These are phyloP conservation scores for Leptopterna dolabrata DNA, from an alignment of 2,888 invertebrate genomes.

Conservation along the genomic window DNA sequence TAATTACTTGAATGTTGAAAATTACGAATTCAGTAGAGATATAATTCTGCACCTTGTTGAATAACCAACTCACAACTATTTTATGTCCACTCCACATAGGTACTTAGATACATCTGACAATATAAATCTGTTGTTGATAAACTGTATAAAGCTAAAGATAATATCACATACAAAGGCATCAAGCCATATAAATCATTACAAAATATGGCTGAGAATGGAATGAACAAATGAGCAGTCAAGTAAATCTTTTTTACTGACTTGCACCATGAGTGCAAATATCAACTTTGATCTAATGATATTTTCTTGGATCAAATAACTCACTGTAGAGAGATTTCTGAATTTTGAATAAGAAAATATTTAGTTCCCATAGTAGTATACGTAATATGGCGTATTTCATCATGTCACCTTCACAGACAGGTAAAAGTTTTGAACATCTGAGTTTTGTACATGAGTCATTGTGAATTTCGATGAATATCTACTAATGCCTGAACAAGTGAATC, in stretches of 20 bases:
- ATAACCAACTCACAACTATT: not conserved
- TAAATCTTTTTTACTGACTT: not conserved
- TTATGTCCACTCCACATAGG: not conserved
- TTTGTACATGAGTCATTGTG: no score
- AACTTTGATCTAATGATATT: not conserved
- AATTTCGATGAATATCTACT: no score
- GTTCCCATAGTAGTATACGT: no score
- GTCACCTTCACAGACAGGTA: no score
- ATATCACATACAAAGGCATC: conserved; percentile 49
- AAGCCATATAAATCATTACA: conserved; percentile 24
- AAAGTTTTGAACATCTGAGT: no score
- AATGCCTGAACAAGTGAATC: no score
- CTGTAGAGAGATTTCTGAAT: no score
- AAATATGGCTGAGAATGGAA: conserved; percentile 11
- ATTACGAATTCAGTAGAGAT: not conserved
- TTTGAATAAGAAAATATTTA: no score
- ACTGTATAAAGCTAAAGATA: conserved; percentile 28
- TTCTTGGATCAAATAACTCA: not conserved
- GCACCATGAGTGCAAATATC: not conserved
- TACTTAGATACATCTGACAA: not conserved
- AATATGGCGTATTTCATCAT: no score
- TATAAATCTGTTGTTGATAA: not conserved
- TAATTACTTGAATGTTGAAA: not conserved
- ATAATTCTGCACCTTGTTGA: not conserved
- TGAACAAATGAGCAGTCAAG: not conserved